Conservation (phyloP, 2,797 vertebrate species). For the Vespertilio murinus region DNA sequence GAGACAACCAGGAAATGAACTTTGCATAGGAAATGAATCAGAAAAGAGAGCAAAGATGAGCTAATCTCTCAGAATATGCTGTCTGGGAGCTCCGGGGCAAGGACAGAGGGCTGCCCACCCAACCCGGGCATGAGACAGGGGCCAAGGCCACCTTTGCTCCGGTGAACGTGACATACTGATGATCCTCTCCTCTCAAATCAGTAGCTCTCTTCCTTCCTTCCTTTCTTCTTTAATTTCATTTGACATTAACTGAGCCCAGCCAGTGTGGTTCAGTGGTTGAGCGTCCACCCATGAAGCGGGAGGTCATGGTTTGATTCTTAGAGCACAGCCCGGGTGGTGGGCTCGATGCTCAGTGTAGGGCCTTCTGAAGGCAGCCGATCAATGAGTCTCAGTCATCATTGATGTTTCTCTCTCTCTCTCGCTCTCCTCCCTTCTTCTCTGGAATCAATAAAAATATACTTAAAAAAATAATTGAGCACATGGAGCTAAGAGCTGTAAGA, state of each 20-base stretch:
- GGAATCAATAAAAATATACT: no score
- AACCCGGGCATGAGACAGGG: accelerated
- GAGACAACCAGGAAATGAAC: neutral
- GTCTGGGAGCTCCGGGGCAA: neutral
- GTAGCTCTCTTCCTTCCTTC: neutral
- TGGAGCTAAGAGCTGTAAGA: neutral
- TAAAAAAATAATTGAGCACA: neutral
- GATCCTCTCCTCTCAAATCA: no score
- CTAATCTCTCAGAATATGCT: neutral
- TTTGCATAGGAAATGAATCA: neutral
- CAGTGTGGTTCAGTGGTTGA: no score
- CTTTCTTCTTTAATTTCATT: neutral
- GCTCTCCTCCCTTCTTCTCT: no score
- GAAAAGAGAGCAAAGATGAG: neutral
- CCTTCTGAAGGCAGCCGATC: no score
- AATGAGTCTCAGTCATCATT: no score
- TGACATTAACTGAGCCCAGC: neutral
- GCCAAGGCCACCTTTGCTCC: neutral
- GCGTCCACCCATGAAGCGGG: no score
- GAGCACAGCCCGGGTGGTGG: no score
- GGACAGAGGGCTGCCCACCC: accelerated
- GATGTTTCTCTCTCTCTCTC: no score
- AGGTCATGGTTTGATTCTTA: no score
- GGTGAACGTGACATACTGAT: neutral
- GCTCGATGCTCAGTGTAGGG: no score